Evolutionary conservation across 2,888 invertebrate genomes (phyloP), one percentile per base, ranked within the genome.

Genomic region (Allacma fusca): DNA sequence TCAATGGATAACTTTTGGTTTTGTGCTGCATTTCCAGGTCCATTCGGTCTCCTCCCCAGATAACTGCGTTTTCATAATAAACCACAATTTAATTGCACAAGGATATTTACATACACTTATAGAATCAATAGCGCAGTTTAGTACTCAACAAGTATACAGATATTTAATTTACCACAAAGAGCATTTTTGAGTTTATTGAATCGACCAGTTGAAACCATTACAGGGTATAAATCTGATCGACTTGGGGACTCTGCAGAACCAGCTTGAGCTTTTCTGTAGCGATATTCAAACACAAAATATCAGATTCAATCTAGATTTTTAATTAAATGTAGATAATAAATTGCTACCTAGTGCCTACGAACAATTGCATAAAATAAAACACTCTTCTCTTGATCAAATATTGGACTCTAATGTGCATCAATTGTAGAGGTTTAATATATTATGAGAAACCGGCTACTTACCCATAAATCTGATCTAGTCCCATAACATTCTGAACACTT

Each of bases 11-110:
- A 40, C 80, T 81, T 62, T 84, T 84, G 2, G 43, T 43, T 77
- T 84, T 84, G 57, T 80, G 75, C 74, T 84, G 81, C 74, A 83
- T 83, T 79, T 84, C 84, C 26, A 84, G 69, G 28, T 84, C 84
- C 82, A 84, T 82, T 69, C 82, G 75, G 43, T 83, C 83, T 21
- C 82, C 80, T 50, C 83, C 78, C 79, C 80, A 82, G 21, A 84
- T 82, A 13, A 84, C 83, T 83, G 73, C n/a, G n/a, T 57, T 57
- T 57, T 7, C 57, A 57, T 57, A 4, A 57, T 57, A 5, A 23
- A 57, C 16, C n/a, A n/a, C n/a, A n/a, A n/a, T n/a, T n/a, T n/a
- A n/a, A n/a, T n/a, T n/a, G n/a, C n/a, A n/a, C n/a, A n/a, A n/a
- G n/a, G n/a, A n/a, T n/a, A n/a, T n/a, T n/a, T n/a, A n/a, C n/a